Evolutionary conservation across 2,888 invertebrate species (phyloP), one percentile per base, ranked within the genome.

Genomic region (Cremastobaeus sp.): DNA sequence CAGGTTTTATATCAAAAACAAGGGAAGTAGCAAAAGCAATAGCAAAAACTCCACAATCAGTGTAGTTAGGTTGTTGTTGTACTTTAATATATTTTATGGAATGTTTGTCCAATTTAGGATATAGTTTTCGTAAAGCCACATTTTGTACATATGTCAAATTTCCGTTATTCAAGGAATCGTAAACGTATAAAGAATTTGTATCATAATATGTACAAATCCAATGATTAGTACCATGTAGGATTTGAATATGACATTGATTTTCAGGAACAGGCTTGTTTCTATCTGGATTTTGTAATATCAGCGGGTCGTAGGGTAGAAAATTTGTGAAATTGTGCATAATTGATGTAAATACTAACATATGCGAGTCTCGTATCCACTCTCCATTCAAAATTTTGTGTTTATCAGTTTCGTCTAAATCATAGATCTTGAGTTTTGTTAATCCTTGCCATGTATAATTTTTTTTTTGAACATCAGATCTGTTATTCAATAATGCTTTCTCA

Each of bases 21-120:
- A 59, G 1, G 0, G 57, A 45, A 21, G 15, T 25, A 35, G 57
- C 45, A 34, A 59, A 59, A n/a, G 57, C 57, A 15, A 45, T 59
- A 3, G 57, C 57, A 35, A 59, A 59, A 45, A 59, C 45, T 34
- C 45, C 45, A 45, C 57, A 59, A 15, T 59, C 57, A 15, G 15
- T n/a, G n/a, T n/a, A n/a, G n/a, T n/a, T n/a, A n/a, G n/a, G n/a
- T n/a, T n/a, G n/a, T n/a, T n/a, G n/a, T 37, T 54, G 54, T 1
- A 54, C 52, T 25, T 30, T 12, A 4, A 32, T 8, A 21, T 34
- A 57, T 2, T n/a, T n/a, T 1, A 57, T 34, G 1, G 37, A 20
- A 1, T 20, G 32, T 45, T 43, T 14, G 9, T 57, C 34, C 3
- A 57, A 11, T 11, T 45, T 1, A 6, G 57, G 43, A 34, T 43